These are phyloP conservation scores for Sepiola atlantica DNA, from an alignment of 2,888 invertebrate genomes.

Conservation along the genomic window DNA sequence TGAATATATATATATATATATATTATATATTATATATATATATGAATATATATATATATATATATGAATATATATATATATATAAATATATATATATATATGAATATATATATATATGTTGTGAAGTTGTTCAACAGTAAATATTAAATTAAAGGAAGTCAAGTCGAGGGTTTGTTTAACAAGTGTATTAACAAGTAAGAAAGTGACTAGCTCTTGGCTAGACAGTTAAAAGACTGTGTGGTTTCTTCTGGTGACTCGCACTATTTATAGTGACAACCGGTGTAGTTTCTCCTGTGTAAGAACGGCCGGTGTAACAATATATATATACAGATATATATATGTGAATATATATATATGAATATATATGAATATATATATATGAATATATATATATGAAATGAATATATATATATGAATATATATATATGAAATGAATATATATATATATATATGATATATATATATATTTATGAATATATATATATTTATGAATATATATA, in stretches of 20 bases:
- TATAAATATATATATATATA: not conserved
- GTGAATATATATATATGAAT: not conserved
- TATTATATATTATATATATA: too few relatives aligned
- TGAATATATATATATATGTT: not conserved
- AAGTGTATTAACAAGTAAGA: too few relatives aligned
- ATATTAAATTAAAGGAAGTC: not conserved
- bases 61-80: not conserved
- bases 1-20: too few relatives aligned
- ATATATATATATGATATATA: too few relatives aligned
- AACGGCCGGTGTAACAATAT: too few relatives aligned
- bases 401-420: not conserved
- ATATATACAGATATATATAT: too few relatives aligned
- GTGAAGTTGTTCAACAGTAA: not conserved
- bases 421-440: not conserved
- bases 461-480: not conserved
- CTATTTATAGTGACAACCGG: too few relatives aligned
- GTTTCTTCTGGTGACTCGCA: too few relatives aligned
- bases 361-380: conserved; percentile 2
- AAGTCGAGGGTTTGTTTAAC: too few relatives aligned
- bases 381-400: not conserved
- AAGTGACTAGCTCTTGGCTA: too few relatives aligned
- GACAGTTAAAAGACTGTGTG: too few relatives aligned
- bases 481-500: not conserved
- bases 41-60: not conserved
- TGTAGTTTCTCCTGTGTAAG: too few relatives aligned